Evolutionary conservation across 2,888 invertebrate genomes (phyloP), one percentile per base, ranked within the genome.

Genomic region (Tryphoninae sp.): DNA sequence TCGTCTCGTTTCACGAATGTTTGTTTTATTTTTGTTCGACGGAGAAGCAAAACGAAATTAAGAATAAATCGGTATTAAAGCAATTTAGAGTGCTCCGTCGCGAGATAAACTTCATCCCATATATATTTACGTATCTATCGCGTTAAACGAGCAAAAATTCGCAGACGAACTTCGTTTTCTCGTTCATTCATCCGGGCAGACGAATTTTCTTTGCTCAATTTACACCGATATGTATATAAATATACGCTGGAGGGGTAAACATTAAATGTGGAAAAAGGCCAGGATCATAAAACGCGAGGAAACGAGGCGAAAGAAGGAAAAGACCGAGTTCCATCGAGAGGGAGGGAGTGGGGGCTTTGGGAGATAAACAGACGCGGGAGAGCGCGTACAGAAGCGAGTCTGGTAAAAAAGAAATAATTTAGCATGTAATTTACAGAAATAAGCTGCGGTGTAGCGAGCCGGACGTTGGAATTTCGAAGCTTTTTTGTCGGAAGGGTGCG

Each of bases 371-470:
- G 55, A 53, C 53, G 64, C 51, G 53, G 16, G 73, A 75, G 62
- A 55, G 53, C 64, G 4, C 19, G 64, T 26, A 71, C 53, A 55
- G 55, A 71, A 77, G 16, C 33, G 51, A 53, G 68, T 19, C 51
- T 22, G 40, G 59, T 26, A 64, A 73, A 73, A 64, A 62, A 71
- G 40, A 80, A 69, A 80, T 74, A 40, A 80, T 77, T 82, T 77
- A 77, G 77, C 77, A 77, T 74, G 79, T 82, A 77, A 82, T 82
- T 74, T 73, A 77, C 65, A 73, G 73, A 77, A 82, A 82, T 77
- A 82, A 80, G 80, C 77, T 74, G 82, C 40, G 80, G 77, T 61
- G 73, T 58, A 73, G 45, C 22, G 62, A 49, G 55, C 49, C 58
- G 68, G 61, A 45, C 75, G 78, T 72, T 72, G 76, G 76, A 82